phyloP scores from a whole-genome alignment of 1,140 invertebrate species.

The Ips typographus region DNA sequence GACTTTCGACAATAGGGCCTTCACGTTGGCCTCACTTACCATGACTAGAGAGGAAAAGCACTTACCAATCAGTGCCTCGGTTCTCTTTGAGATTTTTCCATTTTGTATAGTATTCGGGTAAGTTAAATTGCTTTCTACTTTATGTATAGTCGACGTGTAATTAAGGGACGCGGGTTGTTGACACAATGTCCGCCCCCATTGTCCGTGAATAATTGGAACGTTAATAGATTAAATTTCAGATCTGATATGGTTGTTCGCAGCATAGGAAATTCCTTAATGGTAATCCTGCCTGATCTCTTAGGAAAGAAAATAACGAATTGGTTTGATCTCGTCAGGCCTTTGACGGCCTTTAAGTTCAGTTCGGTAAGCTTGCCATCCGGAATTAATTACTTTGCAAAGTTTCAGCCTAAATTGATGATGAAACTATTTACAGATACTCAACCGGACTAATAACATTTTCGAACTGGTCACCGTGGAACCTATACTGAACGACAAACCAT shows the following conservation, averaged over 20 bases:
- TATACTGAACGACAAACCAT: conserved; percentile 68
- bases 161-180: too few relatives aligned
- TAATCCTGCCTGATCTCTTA: conserved; percentile 82
- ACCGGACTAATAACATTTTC: conserved; percentile 94
- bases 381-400: not conserved
- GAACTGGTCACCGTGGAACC: conserved; percentile 87
- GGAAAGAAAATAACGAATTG: conserved; percentile 88
- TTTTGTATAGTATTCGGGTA: conserved; percentile 96
- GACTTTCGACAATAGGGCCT: conserved; percentile 91
- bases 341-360: conserved; percentile 92
- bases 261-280: conserved; percentile 89
- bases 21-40: conserved; percentile 74
- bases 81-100: conserved; percentile 96
- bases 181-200: not conserved
- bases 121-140: not conserved
- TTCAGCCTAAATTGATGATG: not conserved
- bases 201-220: conserved; percentile 14
- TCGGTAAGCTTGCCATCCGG: conserved; percentile 66
- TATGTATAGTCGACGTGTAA: too few relatives aligned
- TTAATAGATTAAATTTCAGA: conserved; percentile 56
- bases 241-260: conserved; percentile 86
- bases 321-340: conserved; percentile 86
- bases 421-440: conserved; percentile 73
- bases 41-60: conserved; percentile 86
- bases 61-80: conserved; percentile 80